Evolutionary conservation across 30 jellyfish, hydroid and myxozoan species (phyloP), one percentile per base, ranked within the genome.

Genomic region (Cassiopea xamachana): DNA sequence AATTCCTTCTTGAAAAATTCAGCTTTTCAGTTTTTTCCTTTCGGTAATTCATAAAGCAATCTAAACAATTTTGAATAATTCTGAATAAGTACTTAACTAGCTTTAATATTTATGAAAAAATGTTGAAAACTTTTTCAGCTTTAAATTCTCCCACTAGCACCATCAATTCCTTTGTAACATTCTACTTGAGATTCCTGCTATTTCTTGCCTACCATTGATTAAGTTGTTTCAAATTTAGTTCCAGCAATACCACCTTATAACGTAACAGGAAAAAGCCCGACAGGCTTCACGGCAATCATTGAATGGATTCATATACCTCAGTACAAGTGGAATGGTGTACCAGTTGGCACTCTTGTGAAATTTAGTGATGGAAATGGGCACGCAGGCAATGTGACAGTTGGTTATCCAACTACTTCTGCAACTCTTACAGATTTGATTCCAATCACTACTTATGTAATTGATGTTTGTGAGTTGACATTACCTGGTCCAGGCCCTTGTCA

Each of bases 401-500:
- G 51, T 8, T 82, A 44, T 62, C 90, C 90, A 1, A 71, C 19
- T 0, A 58, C 72, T 47, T 75, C 79, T 4, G 84, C 81, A 77
- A 48, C 86, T 9, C 72, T 92, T 51, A 44, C 39, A 7, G 39
- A 72, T 70, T 73, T 92, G 62, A 50, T 78, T 60, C 98, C 98
- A 8, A 70, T 19, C 43, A 85, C 94, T 16, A 79, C 87, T 17
- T 92, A 92, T 81, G 72, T 92, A 47, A 74, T 92, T 16, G 94
- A 82, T 15, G 95, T 92, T 18, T 92, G 98, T 50, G 90, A 44
- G 47, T 19, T 82, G 87, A 92, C 92, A 18, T 64, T 91, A 47
- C 90, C 89, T 2, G 98, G 98, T 2, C 77, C 76, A 3, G 98
- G 98, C 17, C 98, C 98, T 47, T 92, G 98, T 69, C 88, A 85